Evolutionary conservation across 2,888 invertebrate genomes (phyloP).

Genomic region (Lycia hirtaria): DNA sequence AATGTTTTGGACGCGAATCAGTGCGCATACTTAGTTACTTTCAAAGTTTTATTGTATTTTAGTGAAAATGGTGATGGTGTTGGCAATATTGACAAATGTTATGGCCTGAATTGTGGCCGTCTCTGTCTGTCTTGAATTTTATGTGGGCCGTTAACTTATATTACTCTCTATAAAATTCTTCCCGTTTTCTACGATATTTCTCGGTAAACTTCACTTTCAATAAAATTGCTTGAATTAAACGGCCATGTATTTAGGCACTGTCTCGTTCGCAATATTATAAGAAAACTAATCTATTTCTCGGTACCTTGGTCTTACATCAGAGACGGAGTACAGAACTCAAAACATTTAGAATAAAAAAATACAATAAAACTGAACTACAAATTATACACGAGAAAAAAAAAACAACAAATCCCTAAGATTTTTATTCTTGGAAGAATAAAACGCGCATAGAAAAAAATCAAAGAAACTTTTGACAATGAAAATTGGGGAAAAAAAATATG

Average conservation of each 20-base stretch:
- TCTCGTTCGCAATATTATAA: conserved; percentile 1
- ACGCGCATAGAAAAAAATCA: too few species aligned
- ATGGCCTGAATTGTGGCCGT: conserved; percentile 43
- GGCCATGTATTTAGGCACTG: conserved; percentile 21
- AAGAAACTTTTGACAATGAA: too few species aligned
- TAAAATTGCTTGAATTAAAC: conserved; percentile 44
- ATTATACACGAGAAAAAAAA: too few species aligned
- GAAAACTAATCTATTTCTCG: too few species aligned
- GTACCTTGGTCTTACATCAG: too few species aligned
- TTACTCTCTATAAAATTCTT: conserved; percentile 71
- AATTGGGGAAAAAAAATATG: too few species aligned
- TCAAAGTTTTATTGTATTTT: conserved; percentile 19
- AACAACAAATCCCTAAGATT: too few species aligned
- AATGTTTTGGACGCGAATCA: conserved; percentile 1
- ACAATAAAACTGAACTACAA: too few species aligned
- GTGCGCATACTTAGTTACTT: conserved; percentile 14
- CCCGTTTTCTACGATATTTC: conserved; percentile 60
- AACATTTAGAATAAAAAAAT: too few species aligned
- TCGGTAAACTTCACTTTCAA: conserved; percentile 52
- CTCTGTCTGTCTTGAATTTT: conserved; percentile 62
- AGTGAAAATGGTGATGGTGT: conserved; percentile 37
- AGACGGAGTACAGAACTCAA: too few species aligned
- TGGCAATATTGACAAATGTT: conserved; percentile 44
- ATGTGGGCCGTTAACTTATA: conserved; percentile 73
- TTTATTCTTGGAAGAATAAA: too few species aligned